Percentiles rank a stretch among this genome's conserved stretches.
Conservation (phyloP, 2,797 vertebrate genomes). For the Tragelaphus eurycerus region DNA sequence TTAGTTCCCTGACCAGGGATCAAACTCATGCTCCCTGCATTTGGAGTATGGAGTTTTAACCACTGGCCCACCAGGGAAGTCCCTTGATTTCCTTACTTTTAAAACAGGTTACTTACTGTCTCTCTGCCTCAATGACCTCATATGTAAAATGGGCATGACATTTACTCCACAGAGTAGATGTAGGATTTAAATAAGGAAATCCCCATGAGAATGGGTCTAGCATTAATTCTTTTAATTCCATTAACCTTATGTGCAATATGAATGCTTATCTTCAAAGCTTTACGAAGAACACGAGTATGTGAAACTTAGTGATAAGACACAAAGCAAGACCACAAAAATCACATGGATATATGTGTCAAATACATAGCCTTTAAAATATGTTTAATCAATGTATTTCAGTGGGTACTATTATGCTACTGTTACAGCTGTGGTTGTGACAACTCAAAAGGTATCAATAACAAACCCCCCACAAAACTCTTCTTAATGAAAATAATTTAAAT, state of each 20-base stretch:
- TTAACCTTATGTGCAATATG: not conserved
- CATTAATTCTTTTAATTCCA: not conserved
- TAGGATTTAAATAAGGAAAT: not conserved
- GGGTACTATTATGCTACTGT: not conserved
- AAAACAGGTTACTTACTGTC: constrained; percentile 15
- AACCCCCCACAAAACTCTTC: not conserved
- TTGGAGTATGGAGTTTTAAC: not conserved
- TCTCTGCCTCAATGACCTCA: constrained; percentile 30
- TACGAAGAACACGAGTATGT: not conserved
- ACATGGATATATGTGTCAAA: not conserved
- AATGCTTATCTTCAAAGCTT: constrained; percentile 30
- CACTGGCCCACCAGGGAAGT: not conserved
- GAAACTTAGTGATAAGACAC: not conserved
- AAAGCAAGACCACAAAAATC: not conserved
- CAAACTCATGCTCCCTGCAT: not conserved
- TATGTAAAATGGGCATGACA: not conserved
- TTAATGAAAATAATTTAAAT: constrained; percentile 31
- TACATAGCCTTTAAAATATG: not conserved
- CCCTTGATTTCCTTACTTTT: constrained; percentile 8
- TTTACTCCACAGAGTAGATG: not conserved
- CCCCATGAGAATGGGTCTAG: not conserved
- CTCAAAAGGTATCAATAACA: not conserved
- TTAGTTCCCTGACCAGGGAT: not conserved
- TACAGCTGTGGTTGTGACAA: not conserved
- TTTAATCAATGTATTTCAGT: not conserved